Base-by-base conservation (phyloP, 2,797 vertebrate species). In the Parambassis ranga region DNA sequence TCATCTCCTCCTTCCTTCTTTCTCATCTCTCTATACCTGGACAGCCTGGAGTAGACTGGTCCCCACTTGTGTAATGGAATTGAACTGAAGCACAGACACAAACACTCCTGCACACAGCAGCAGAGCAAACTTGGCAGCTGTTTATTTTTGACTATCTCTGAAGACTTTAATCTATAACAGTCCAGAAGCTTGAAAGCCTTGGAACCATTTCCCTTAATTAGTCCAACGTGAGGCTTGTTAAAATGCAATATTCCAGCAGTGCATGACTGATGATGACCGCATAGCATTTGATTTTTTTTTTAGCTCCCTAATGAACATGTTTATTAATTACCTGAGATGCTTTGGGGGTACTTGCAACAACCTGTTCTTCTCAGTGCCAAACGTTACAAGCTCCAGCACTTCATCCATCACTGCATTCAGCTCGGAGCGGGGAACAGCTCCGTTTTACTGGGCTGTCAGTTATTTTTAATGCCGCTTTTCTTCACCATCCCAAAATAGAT, bases 281-380 rank as follows among this genome's bases (percentile, higher is more conserved):
- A 44, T 9, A 55, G 48, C n/a, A 23, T 64, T 66, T 81, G 61
- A 83, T 85, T 79, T 82, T 56, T 68, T 58, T 73, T 80, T 75
- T 62, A 39, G 49, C 26, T 50, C 39, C 52, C 53, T 75, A 77
- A 85, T 81, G 36, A 82, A 82, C 63, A 59, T 73, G 68, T 74
- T 83, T 69, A 66, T 79, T 57, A 82, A 80, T 81, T 76, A 73
- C 57, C 35, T 26, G 5, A 58, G 75, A 75, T 71, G 74, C 59
- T 65, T 59, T 35, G 50, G 47, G 49, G 41, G 36, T 20, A 16
- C 50, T 66, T 26, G 8, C 51, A 47, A 68, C 59, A 85, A 63
- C 51, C 61, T 51, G 32, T 48, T 74, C 30, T 38, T 22, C 46
- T 67, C 15, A 33, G 33, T 10, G 44, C 30, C 51, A 41, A 68